Conservation (phyloP, 2,113 vertebrate genomes). For the Chaenogobius annularis region DNA sequence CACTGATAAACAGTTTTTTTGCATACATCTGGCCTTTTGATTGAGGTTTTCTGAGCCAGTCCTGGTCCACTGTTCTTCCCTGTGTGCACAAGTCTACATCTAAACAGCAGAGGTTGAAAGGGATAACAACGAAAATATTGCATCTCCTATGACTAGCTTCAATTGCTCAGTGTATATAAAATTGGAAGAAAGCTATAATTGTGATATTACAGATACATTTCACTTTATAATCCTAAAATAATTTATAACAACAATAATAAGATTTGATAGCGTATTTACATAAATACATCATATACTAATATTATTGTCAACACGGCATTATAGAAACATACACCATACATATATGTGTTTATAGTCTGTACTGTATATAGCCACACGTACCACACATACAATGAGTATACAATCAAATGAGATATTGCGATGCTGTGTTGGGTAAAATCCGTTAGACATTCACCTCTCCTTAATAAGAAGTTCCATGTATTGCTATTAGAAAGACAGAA, state of each 20-base stretch:
- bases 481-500: conserved; percentile 77
- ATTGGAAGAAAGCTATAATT: conserved; percentile 81
- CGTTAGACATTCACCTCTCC: conserved; percentile 78
- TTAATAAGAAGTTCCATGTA: conserved; percentile 79
- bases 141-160: conserved; percentile 75
- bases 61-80: background rate
- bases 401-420: conserved; percentile 81
- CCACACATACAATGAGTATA: conserved; percentile 74
- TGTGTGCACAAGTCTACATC: conserved; percentile 10
- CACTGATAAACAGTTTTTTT: background rate
- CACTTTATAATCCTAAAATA: conserved; percentile 82
- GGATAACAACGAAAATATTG: conserved; percentile 78
- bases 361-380: conserved; percentile 69
- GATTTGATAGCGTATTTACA: conserved; percentile 78
- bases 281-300: conserved; percentile 78
- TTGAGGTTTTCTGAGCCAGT: background rate
- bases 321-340: conserved; percentile 78
- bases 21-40: background rate
- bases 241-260: conserved; percentile 81
- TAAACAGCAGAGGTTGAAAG: conserved; percentile 67
- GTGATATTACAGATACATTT: conserved; percentile 78
- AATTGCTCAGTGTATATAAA: conserved; percentile 80
- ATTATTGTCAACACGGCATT: conserved; percentile 68
- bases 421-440: conserved; percentile 70
- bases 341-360: conserved; percentile 76